A percentile compares a stretch with the other conserved stretches of the same genome.
phyloP scores from a whole-genome alignment of 2,797 vertebrate genomes.

The Hypotaenidia philippensis region DNA sequence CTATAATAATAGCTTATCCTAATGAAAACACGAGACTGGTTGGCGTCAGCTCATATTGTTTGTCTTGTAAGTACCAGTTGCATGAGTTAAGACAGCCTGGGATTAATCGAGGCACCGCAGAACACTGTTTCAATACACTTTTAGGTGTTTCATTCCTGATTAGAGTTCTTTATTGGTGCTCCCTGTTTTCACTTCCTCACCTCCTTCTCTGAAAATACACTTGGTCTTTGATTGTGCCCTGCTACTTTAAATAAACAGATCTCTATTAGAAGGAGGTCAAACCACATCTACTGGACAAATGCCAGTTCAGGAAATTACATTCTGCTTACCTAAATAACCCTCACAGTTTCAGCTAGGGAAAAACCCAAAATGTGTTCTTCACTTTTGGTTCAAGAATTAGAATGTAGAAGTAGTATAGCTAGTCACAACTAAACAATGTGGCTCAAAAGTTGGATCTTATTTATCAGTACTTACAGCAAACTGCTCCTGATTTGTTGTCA shows the following conservation, averaged over 20 bases:
- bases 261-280: constrained; percentile 24
- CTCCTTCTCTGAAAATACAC: constrained; percentile 36
- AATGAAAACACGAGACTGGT: constrained; percentile 33
- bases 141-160: constrained; percentile 54
- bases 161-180: constrained; percentile 41
- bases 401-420: background rate
- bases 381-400: background rate
- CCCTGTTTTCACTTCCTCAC: constrained; percentile 39
- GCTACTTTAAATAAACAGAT: constrained; percentile 54
- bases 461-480: background rate
- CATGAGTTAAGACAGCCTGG: constrained; percentile 31
- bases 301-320: constrained; percentile 62
- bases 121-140: constrained; percentile 7
- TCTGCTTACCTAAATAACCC: constrained; percentile 23
- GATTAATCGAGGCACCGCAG: constrained; percentile 8
- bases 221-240: constrained; percentile 45
- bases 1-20: background rate
- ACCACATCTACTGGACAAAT: constrained; percentile 21
- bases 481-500: background rate
- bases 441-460: background rate
- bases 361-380: background rate
- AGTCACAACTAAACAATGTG: background rate
- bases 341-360: background rate
- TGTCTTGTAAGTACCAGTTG: constrained; percentile 12
- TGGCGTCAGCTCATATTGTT: constrained; percentile 40